These are phyloP conservation scores for Lamellibrachia luymesi DNA, from an alignment of 1,140 invertebrate species.

Conservation along the genomic window DNA sequence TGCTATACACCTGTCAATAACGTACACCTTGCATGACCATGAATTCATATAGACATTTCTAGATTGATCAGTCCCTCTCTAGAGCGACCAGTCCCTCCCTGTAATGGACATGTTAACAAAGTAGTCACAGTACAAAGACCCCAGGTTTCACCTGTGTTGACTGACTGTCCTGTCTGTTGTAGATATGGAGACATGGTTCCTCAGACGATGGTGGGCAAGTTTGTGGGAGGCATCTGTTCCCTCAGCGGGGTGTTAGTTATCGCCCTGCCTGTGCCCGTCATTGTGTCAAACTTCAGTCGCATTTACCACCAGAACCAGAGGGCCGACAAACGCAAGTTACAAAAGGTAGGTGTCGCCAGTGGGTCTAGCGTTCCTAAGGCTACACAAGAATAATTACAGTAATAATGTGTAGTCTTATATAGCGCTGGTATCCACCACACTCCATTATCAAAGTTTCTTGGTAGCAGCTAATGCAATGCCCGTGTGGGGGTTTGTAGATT, in stretches of 20 bases:
- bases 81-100: too few relatives aligned
- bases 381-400: not conserved
- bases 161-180: not conserved
- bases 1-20: too few relatives aligned
- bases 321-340: slow-evolving; percentile 98
- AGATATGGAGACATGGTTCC: slow-evolving; percentile 99
- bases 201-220: slow-evolving; percentile 95
- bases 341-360: slow-evolving; percentile 75
- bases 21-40: too few relatives aligned
- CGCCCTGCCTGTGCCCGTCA: slow-evolving; percentile 98
- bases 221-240: slow-evolving; percentile 97
- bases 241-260: slow-evolving; percentile 98
- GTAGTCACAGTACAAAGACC: not conserved
- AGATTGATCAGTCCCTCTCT: too few relatives aligned
- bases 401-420: not conserved
- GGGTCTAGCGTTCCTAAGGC: not conserved
- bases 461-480: not conserved
- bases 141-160: not conserved
- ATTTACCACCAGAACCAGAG: slow-evolving; percentile 99
- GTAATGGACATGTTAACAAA: not conserved
- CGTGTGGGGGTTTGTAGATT: not conserved
- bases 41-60: too few relatives aligned
- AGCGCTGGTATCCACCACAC: not conserved
- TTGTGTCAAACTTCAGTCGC: slow-evolving; percentile 99
- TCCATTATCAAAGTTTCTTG: slow-evolving; percentile 6